Evolutionary conservation across 2,888 invertebrate genomes (phyloP).

Genomic region (Orthosia gothica): DNA sequence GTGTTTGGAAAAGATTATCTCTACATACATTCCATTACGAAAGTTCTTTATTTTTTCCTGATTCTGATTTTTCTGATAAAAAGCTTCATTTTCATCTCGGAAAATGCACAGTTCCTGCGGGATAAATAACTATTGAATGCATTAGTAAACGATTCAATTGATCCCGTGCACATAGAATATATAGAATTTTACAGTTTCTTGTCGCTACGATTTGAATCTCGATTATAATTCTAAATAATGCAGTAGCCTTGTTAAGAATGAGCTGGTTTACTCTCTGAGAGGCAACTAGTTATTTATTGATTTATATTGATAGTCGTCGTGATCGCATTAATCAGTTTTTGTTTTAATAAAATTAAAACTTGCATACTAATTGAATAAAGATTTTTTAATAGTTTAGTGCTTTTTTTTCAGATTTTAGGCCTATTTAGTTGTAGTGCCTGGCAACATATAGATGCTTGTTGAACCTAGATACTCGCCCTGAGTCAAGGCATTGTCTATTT

Average conservation of each 20-base stretch:
- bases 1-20: too few relatives aligned
- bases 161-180: background rate
- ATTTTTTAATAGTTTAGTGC: background rate
- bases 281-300: background rate
- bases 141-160: too few relatives aligned
- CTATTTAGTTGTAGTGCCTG: background rate
- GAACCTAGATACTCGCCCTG: too few relatives aligned
- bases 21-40: too few relatives aligned
- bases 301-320: conserved; percentile 3
- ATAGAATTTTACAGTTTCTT: background rate
- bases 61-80: too few relatives aligned
- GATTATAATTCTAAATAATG: conserved; percentile 45
- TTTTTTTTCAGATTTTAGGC: background rate
- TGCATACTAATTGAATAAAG: background rate
- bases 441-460: too few relatives aligned
- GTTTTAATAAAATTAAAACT: background rate
- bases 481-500: too few relatives aligned
- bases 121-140: too few relatives aligned
- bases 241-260: conserved; percentile 24
- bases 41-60: too few relatives aligned
- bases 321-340: background rate
- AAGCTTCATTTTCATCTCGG: too few relatives aligned
- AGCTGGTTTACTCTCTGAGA: background rate
- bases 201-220: conserved; percentile 6
- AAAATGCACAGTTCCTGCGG: too few relatives aligned